Percentiles rank a stretch among this genome's conserved stretches.
phyloP scores from a whole-genome alignment of 2,113 vertebrate species.

The Aleadryas rufinucha region DNA sequence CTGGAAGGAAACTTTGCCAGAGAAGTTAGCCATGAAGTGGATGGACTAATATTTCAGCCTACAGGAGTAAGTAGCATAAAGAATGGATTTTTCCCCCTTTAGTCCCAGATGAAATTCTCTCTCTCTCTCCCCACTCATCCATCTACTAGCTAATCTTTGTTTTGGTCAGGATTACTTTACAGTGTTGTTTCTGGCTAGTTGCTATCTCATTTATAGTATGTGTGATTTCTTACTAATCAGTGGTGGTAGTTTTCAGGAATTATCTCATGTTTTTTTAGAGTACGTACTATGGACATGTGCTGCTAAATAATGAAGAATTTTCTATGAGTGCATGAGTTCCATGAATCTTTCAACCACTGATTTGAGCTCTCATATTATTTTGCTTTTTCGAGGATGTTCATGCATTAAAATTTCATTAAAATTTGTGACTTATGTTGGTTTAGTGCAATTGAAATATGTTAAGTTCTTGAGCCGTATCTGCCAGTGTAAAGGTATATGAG shows the following conservation, averaged over 20 bases:
- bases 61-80: constrained; percentile 84
- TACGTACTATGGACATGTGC: background rate
- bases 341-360: background rate
- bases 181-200: background rate
- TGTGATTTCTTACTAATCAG: background rate
- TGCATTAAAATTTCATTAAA: background rate
- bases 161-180: background rate
- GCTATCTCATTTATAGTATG: background rate
- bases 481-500: background rate
- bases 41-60: constrained; percentile 97
- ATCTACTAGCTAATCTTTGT: background rate
- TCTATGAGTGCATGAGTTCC: background rate
- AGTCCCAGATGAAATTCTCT: background rate
- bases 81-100: background rate
- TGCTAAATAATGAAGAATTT: background rate
- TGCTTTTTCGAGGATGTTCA: background rate
- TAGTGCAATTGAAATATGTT: background rate
- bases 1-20: constrained; percentile 96
- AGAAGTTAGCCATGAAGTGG: constrained; percentile 97
- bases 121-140: background rate
- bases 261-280: accelerated
- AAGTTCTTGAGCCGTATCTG: background rate
- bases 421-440: background rate
- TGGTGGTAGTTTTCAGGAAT: background rate
- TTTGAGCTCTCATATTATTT: background rate